Base-by-base conservation (phyloP, 1,140 invertebrate species). In the Aphis gossypii region DNA sequence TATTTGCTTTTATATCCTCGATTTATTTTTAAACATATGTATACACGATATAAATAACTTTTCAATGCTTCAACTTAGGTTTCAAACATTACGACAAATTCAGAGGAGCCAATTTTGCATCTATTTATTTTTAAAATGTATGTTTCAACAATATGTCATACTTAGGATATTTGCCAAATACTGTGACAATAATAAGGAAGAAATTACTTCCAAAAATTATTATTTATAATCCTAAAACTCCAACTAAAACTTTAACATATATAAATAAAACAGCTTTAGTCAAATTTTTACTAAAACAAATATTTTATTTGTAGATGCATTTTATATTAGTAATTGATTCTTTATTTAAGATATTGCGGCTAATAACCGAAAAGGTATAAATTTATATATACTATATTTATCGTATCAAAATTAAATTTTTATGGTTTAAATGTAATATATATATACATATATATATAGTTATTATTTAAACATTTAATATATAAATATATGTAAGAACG, bases 21-120 rank as follows among this genome's bases (percentile, higher is more conserved):
- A 54, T 54, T 89, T 89, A 89, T 89, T 89, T 89, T 35, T 89
- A 89, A 54, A 89, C 21, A 35, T 51, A 48, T 35, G 46, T 30
- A 54, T 54, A 51, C 30, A 23, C 21, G n/a, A 38, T 54, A 48
- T 48, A 89, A 21, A 54, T 51, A 89, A 48, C 18, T 89, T 54
- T 51, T 54, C 46, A 38, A 35, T 23, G 41, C n/a, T 35, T 54
- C 51, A 23, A 30, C n/a, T 89, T 54, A 38, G 18, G 35, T 54
- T 89, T 11, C 46, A 38, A 89, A 89, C 87, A 51, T 54, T 23
- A 89, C n/a, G n/a, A 35, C 9, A 21, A 89, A 25, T n/a, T 54
- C 23, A 38, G 25, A 23, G 48, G 25, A 54, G n/a, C 87, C n/a
- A 89, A 89, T 20, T 89, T 38, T 21, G 5, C 30, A 23, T 23